phyloP scores from a whole-genome alignment of 2,888 invertebrate species.

The Dynastes tityus region DNA sequence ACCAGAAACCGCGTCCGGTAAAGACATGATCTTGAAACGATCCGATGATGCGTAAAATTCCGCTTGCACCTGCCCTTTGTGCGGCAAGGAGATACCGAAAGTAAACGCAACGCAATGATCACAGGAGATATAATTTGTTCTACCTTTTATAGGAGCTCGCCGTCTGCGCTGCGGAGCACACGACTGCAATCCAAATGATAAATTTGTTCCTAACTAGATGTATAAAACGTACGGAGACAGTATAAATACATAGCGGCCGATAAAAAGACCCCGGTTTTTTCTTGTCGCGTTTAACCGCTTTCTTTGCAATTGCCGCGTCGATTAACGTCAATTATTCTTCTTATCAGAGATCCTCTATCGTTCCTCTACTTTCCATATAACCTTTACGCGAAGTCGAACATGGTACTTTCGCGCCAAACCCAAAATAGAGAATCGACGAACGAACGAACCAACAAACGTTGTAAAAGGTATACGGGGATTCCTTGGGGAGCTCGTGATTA shows the following conservation, averaged over 20 bases:
- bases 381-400: constrained; percentile 36
- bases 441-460: constrained; percentile 34
- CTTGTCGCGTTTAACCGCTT: constrained; percentile 28
- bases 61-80: constrained; percentile 56
- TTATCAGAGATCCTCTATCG: constrained; percentile 37
- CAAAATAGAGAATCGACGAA: constrained; percentile 32
- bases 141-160: constrained; percentile 55
- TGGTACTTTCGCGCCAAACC: constrained; percentile 30
- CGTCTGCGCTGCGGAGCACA: constrained; percentile 52
- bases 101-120: constrained; percentile 51
- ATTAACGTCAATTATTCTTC: constrained; percentile 41
- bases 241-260: constrained; percentile 50
- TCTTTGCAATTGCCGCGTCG: constrained; percentile 38
- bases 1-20: constrained; percentile 43
- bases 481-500: constrained; percentile 59
- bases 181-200: constrained; percentile 50
- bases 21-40: constrained; percentile 50
- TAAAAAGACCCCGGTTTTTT: constrained; percentile 39
- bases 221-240: constrained; percentile 51
- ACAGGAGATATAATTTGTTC: constrained; percentile 55
- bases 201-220: constrained; percentile 51
- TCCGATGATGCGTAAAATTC: constrained; percentile 49
- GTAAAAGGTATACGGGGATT: constrained; percentile 46
- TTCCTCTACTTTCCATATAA: constrained; percentile 42
- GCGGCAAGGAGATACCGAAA: constrained; percentile 53